A percentile compares a stretch with the other conserved stretches of the same genome.
Conservation (phyloP, 2,113 vertebrate genomes). For the Trichechus manatus region DNA sequence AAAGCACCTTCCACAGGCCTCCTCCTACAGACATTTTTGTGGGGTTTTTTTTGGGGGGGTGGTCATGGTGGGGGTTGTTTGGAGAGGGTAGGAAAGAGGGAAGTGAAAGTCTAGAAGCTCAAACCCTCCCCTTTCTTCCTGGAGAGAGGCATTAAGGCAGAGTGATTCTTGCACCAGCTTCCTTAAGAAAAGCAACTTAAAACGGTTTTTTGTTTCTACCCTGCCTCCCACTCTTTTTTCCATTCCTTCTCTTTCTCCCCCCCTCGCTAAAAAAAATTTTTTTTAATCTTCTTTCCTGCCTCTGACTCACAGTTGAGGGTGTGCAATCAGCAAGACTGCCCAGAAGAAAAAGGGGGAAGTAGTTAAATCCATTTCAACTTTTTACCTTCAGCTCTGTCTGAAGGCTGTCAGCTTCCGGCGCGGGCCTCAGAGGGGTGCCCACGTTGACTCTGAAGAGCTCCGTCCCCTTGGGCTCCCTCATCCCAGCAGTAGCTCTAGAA, state of each 20-base stretch:
- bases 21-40: conserved; percentile 23
- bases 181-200: not conserved
- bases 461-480: not conserved
- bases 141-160: not conserved
- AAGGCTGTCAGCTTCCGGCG: not conserved
- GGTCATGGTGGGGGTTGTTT: conserved; percentile 27
- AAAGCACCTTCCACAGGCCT: conserved; percentile 36
- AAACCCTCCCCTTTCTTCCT: conserved; percentile 25
- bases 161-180: not conserved
- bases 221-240: conserved; percentile 57
- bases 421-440: not conserved
- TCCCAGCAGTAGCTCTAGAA: not conserved
- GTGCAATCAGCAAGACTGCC: conserved; percentile 64
- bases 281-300: conserved; percentile 39
- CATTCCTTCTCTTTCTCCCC: conserved; percentile 59
- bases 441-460: not conserved
- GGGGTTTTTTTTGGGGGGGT: not conserved
- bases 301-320: conserved; percentile 79
- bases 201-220: not conserved
- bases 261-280: not conserved
- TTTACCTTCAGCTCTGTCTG: conserved; percentile 49
- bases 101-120: conserved; percentile 44
- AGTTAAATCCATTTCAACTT: conserved; percentile 76
- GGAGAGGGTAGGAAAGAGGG: conserved; percentile 25
- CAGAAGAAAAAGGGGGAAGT: conserved; percentile 73